Percentiles rank a stretch among this genome's conserved stretches.
phyloP scores from a whole-genome alignment of 2,888 invertebrate species.

The Drepanosiphum platanoidis region DNA sequence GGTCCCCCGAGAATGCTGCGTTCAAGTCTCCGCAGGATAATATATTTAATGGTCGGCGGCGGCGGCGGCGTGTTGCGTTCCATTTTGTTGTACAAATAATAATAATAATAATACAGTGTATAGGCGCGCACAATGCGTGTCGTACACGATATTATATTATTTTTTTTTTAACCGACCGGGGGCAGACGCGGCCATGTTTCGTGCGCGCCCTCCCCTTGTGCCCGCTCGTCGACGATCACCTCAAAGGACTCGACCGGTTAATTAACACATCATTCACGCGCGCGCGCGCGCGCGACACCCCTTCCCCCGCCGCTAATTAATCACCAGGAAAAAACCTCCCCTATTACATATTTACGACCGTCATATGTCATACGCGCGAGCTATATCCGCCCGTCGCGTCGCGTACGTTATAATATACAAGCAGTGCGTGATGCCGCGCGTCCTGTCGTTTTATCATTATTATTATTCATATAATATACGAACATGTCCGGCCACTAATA shows the following conservation, averaged over 20 bases:
- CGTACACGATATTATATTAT: constrained; percentile 14
- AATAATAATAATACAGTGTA: constrained; percentile 1
- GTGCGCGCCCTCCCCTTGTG: background rate
- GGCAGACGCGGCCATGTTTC: constrained; percentile 34
- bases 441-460: background rate
- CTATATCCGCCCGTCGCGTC: background rate
- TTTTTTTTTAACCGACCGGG: constrained; percentile 3
- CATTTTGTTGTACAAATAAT: constrained; percentile 52
- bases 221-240: background rate
- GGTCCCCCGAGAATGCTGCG: background rate
- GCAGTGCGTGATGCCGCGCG: background rate
- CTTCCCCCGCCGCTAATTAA: constrained; percentile 41
- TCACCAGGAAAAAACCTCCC: constrained; percentile 34
- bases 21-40: constrained; percentile 56
- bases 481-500: constrained; percentile 41
- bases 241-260: constrained; percentile 17
- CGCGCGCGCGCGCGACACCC: background rate
- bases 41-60: constrained; percentile 27
- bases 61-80: constrained; percentile 5
- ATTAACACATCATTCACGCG: constrained; percentile 56
- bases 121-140: constrained; percentile 26
- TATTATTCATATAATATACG: background rate
- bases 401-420: background rate
- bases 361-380: background rate
- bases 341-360: background rate